Evolutionary conservation across 2,888 invertebrate species (phyloP).

Genomic region (Eugnorisma glareosa): DNA sequence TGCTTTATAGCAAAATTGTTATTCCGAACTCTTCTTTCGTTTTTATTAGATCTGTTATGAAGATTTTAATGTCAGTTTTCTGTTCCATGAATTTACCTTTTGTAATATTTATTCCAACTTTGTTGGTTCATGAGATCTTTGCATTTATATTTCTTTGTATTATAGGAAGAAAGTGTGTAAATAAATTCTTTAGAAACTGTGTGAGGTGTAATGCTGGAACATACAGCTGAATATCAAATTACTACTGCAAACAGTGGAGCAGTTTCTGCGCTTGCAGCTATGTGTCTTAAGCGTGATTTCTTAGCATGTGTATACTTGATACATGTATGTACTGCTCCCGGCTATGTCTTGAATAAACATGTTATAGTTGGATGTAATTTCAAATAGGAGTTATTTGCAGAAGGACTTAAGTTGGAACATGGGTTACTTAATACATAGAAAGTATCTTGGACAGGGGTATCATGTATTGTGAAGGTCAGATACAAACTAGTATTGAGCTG

Average conservation of each 20-base stretch:
- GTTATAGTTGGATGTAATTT: conserved; percentile 11
- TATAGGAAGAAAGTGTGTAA: conserved; percentile 14
- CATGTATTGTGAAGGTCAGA: too few species aligned
- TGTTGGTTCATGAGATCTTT: conserved; percentile 28
- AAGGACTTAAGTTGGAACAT: background rate
- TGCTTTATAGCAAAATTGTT: conserved; percentile 29
- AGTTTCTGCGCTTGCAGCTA: conserved; percentile 32
- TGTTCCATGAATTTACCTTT: conserved; percentile 38
- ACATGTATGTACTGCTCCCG: conserved; percentile 10
- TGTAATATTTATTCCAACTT: conserved; percentile 23
- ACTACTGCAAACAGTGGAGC: conserved; percentile 35
- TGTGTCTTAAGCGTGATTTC: conserved; percentile 39
- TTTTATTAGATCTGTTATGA: conserved; percentile 37
- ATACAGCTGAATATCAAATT: conserved; percentile 52
- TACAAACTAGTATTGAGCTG: background rate
- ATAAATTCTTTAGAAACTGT: conserved; percentile 30
- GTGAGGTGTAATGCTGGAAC: background rate
- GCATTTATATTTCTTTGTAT: conserved; percentile 8
- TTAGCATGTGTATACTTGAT: conserved; percentile 24
- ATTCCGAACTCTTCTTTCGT: conserved; percentile 31
- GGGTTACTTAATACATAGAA: background rate
- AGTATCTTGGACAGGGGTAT: background rate
- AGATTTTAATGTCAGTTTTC: conserved; percentile 31
- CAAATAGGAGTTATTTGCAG: background rate
- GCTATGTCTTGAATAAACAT: conserved; percentile 28